Base-by-base conservation (phyloP, 2,797 vertebrate species). In the Crocidura indochinensis region DNA sequence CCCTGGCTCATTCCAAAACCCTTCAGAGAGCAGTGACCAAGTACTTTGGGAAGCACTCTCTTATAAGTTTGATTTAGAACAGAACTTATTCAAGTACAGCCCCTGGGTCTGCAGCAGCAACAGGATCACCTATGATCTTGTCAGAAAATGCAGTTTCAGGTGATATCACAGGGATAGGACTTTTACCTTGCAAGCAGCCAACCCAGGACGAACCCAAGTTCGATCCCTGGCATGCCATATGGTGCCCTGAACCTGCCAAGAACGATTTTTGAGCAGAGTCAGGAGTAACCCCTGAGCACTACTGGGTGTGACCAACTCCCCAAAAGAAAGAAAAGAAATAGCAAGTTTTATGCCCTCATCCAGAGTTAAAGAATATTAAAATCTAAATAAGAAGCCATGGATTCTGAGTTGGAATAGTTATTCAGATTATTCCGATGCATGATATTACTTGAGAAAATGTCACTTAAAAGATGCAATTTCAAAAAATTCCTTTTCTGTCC, bases 381-480 rank as follows among this genome's bases (percentile, higher is more conserved):
- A 65, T 84, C 49, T 71, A 31, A 10, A 31, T 2, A 26, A 44
- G 26, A 29, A 71, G 11, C 1, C 64, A 6, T 75, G 64, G n/a
- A 79, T 81, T 77, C 15, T 94, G 73, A 26, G 10, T 46, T 67
- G 56, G 22, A 76, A 46, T 38, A 85, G 71, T 67, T 11, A 47
- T 24, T 0, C 14, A n/a, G 76, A 15, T 49, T 10, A 47, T 86
- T 53, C 31, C 65, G 65, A 76, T 65, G 31, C 31, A 53, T 47
- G 71, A 15, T 29, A n/a, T 22, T 88, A 22, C 76, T 19, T 47
- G 49, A 85, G 62, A 92, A 89, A 72, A 8, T 67, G 15, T 75
- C 31, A 86, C 26, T 72, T 82, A 29, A 82, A 4, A 2, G 44
- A 64, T n/a, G 31, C 6, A 75, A 1, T 76, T 17, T 67, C 81